These are phyloP conservation scores for Sander lucioperca DNA, from an alignment of 2,113 vertebrate species.

Conservation along the genomic window DNA sequence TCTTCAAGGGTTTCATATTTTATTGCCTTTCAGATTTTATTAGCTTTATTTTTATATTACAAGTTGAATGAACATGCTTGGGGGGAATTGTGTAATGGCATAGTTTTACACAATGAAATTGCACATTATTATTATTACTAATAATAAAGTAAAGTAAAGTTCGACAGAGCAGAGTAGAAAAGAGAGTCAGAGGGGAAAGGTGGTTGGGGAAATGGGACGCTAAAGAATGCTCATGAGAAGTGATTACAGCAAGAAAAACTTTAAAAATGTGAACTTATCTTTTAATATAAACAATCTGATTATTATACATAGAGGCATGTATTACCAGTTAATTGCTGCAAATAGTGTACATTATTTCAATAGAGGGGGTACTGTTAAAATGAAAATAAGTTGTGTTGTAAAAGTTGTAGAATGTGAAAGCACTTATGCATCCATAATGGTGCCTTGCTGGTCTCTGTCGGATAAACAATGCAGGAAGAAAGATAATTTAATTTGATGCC, in stretches of 20 bases:
- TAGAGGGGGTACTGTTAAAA: background rate
- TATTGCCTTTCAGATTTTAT: slow-evolving; percentile 22
- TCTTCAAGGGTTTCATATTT: slow-evolving; percentile 11
- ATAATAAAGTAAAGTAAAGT: too few species aligned
- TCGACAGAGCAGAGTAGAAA: too few species aligned
- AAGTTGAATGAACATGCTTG: slow-evolving; percentile 5
- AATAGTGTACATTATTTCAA: background rate
- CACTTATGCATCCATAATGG: slow-evolving; percentile 1
- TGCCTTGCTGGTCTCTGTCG: background rate
- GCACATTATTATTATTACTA: background rate
- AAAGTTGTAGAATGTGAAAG: background rate
- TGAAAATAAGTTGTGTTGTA: slow-evolving; percentile 5
- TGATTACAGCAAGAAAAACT: background rate
- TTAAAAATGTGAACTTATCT: too few species aligned
- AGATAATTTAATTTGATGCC: slow-evolving; percentile 42
- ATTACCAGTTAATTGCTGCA: background rate
- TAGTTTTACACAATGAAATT: background rate
- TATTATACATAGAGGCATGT: too few species aligned
- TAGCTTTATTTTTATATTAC: slow-evolving; percentile 7
- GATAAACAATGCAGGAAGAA: slow-evolving; percentile 29
- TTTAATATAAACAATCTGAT: too few species aligned
- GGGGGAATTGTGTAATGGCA: background rate
- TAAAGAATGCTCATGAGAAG: background rate
- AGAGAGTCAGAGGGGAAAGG: background rate
- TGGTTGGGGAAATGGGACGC: background rate